Conservation (phyloP, 1,140 invertebrate species). For the Eumaeus atala region DNA sequence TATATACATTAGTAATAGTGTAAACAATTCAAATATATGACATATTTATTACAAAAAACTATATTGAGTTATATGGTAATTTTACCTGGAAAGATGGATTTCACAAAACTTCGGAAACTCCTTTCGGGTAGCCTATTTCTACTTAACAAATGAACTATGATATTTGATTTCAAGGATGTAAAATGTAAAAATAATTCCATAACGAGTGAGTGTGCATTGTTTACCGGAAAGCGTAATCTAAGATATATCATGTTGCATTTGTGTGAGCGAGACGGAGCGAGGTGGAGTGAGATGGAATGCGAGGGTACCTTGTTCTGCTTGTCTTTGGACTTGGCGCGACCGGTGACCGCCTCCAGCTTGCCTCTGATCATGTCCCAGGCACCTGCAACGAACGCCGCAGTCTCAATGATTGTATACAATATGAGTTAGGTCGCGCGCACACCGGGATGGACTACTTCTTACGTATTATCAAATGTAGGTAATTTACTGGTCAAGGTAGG, state of each 20-base stretch:
- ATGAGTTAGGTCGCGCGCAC: constrained; percentile 16
- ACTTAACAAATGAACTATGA: too few species aligned
- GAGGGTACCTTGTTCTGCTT: constrained; percentile 63
- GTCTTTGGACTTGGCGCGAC: constrained; percentile 67
- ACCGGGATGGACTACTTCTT: background rate
- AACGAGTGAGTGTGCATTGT: background rate
- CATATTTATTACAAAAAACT: too few species aligned
- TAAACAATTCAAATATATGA: too few species aligned
- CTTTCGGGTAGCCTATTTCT: too few species aligned
- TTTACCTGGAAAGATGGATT: too few species aligned
- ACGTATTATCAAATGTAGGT: background rate
- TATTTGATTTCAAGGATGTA: too few species aligned
- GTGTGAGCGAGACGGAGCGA: background rate
- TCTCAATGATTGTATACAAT: constrained; percentile 14
- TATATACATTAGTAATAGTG: too few species aligned
- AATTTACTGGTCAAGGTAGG: too few species aligned
- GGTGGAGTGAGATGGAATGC: background rate
- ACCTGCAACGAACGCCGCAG: constrained; percentile 42
- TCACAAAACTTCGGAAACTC: too few species aligned
- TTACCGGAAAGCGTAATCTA: background rate
- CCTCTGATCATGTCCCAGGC: constrained; percentile 73
- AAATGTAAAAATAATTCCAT: background rate
- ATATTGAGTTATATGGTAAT: too few species aligned
- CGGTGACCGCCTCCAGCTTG: constrained; percentile 71
- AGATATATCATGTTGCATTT: too few species aligned